Evolutionary conservation across 2,888 invertebrate genomes (phyloP), one percentile per base, ranked within the genome.

Genomic region (Apotomis capreana): DNA sequence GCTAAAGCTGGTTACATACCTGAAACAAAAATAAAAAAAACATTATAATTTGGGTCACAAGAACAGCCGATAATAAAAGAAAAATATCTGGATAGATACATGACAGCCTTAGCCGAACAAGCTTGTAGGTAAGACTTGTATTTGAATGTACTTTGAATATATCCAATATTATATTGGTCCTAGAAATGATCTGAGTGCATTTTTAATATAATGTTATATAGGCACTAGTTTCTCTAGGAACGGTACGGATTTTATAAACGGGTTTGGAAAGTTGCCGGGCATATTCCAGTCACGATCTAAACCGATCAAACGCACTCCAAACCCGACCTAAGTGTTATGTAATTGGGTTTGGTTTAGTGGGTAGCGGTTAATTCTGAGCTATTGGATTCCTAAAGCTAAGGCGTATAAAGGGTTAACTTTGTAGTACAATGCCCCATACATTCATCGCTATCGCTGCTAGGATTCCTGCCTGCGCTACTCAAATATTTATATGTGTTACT

Each of bases 251-350:
- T 84, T 81, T 77, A 74, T 71, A 84, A 91, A 90, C 91, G 78
- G 81, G 91, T 90, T 85, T 90, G 86, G 91, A 91, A 91, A 91
- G 91, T 87, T 80, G 81, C 80, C 80, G 74, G 78, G 77, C 68
- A 69, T 73, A 79, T 80, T 79, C 82, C 79, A 81, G 86, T 87
- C 83, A 82, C 84, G 86, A 85, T 77, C 77, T 70, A 69, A 76
- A 68, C 76, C 74, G 57, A 71, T 71, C 72, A 46, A 13, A 58
- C 9, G 6, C 63, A 68, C 46, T 55, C 59, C 36, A 72, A 68
- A 68, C 5, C 46, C 40, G 44, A 72, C 72, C 62, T 59, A 54
- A 54, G 15, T 46, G 37, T 58, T 62, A 54, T 37, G 63, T 63
- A 63, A 68, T 63, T 63, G 12, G 68, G 58, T 68, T 58, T 49